Percentiles rank a stretch among this genome's conserved stretches.
phyloP scores from a whole-genome alignment of 1,140 invertebrate genomes.

The Lordiphosa clarofinis region DNA sequence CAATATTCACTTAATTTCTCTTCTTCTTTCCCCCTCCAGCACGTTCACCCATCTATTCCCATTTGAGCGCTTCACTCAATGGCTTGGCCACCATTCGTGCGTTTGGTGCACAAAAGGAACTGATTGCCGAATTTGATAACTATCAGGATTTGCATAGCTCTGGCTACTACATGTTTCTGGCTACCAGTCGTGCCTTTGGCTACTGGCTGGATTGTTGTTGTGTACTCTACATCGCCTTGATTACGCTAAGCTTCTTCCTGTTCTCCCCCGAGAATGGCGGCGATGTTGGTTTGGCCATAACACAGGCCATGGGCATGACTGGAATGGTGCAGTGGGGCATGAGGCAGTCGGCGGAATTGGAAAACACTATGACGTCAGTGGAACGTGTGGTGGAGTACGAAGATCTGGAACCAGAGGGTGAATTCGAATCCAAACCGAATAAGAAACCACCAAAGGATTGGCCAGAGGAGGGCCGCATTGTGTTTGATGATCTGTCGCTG shows the following conservation, averaged over 20 bases:
- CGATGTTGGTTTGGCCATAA: slow-evolving; percentile 89
- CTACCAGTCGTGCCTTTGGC: slow-evolving; percentile 85
- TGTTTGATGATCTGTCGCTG: slow-evolving; percentile 84
- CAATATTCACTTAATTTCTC: not conserved
- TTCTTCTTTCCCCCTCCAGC: slow-evolving; percentile 79
- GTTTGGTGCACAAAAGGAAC: slow-evolving; percentile 87
- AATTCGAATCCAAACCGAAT: slow-evolving; percentile 82
- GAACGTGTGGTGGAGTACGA: slow-evolving; percentile 89
- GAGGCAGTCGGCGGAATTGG: slow-evolving; percentile 89
- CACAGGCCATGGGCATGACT: slow-evolving; percentile 89
- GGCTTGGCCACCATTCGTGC: slow-evolving; percentile 94
- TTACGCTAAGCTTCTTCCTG: slow-evolving; percentile 86
- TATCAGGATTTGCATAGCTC: slow-evolving; percentile 87
- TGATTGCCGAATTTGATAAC: slow-evolving; percentile 90
- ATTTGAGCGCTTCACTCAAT: slow-evolving; percentile 92
- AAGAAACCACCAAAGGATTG: slow-evolving; percentile 86
- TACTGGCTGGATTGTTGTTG: slow-evolving; percentile 90
- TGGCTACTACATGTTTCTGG: slow-evolving; percentile 84
- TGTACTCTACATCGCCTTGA: slow-evolving; percentile 85
- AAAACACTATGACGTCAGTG: slow-evolving; percentile 91
- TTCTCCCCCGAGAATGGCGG: slow-evolving; percentile 84
- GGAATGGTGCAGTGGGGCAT: slow-evolving; percentile 93
- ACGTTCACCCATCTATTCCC: slow-evolving; percentile 91
- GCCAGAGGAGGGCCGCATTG: slow-evolving; percentile 86
- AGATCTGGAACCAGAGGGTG: slow-evolving; percentile 85